These are phyloP conservation scores for Halcyon senegalensis DNA, from an alignment of 2,113 vertebrate genomes.

Conservation along the genomic window DNA sequence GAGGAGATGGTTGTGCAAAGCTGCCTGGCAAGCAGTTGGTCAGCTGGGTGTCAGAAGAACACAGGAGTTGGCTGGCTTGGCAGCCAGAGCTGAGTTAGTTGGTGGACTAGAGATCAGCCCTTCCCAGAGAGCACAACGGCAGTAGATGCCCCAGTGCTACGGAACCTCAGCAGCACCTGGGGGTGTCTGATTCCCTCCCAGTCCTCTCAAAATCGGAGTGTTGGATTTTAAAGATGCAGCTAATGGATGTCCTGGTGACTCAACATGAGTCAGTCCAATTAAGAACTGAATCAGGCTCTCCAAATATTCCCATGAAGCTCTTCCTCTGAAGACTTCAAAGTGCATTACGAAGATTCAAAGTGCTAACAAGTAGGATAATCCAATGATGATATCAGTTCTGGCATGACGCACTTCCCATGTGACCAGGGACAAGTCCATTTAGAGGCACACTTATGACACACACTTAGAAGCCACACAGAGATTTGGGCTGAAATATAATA, in stretches of 20 bases:
- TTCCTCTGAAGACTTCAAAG: slow-evolving; percentile 63
- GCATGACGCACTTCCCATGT: not conserved
- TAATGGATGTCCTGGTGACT: slow-evolving; percentile 51
- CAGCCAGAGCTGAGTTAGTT: not conserved
- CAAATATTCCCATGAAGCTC: slow-evolving; percentile 56
- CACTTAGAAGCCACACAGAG: slow-evolving; percentile 9
- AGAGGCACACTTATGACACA: not conserved
- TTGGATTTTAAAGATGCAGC: not conserved
- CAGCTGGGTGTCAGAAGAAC: not conserved
- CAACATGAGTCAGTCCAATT: slow-evolving; percentile 53
- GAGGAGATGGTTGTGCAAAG: not conserved
- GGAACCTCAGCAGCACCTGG: not conserved
- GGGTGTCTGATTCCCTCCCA: not conserved
- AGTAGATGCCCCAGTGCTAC: not conserved
- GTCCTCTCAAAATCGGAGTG: not conserved
- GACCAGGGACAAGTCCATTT: slow-evolving; percentile 21
- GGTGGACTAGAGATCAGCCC: not conserved
- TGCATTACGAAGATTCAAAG: slow-evolving; percentile 37
- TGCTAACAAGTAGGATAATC: slow-evolving; percentile 43
- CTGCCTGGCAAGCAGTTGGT: slow-evolving; percentile 26
- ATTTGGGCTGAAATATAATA: not conserved
- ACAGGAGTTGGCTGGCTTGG: not conserved
- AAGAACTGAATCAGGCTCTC: slow-evolving; percentile 62
- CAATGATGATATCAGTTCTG: slow-evolving; percentile 35
- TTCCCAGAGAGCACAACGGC: not conserved